These are phyloP conservation scores for Mya arenaria DNA, from an alignment of 1,140 invertebrate genomes.

Conservation along the genomic window DNA sequence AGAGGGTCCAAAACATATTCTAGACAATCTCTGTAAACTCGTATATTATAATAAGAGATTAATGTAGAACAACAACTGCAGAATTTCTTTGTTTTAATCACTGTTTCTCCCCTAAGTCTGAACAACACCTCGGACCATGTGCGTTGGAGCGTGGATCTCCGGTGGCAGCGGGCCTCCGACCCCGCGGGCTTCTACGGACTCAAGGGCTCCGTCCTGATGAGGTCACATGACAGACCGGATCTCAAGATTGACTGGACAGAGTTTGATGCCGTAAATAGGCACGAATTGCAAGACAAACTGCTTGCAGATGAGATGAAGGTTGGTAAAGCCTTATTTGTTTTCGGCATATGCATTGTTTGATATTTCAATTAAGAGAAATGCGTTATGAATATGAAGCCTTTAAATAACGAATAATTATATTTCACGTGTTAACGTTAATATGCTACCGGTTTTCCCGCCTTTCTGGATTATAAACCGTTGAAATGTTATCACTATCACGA, in stretches of 20 bases:
- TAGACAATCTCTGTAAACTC: too few species aligned
- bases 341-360: background rate
- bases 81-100: too few species aligned
- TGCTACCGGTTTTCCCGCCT: too few species aligned
- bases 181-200: slow-evolving; percentile 71
- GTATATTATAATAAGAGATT: too few species aligned
- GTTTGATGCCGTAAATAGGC: slow-evolving; percentile 64
- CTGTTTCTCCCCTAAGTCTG: slow-evolving; percentile 65
- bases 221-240: slow-evolving; percentile 61
- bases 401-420: background rate
- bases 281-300: slow-evolving; percentile 21
- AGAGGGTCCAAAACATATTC: background rate
- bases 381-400: too few species aligned
- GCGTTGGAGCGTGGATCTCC: slow-evolving; percentile 75
- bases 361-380: background rate
- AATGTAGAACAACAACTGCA: too few species aligned
- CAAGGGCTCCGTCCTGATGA: slow-evolving; percentile 68
- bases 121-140: slow-evolving; percentile 67
- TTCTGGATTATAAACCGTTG: too few species aligned
- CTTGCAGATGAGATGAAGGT: slow-evolving; percentile 1
- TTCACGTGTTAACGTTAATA: too few species aligned
- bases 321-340: background rate
- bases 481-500: too few species aligned
- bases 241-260: slow-evolving; percentile 68
- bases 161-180: slow-evolving; percentile 72